These are phyloP conservation scores for Griposia aprilina DNA, from an alignment of 2,888 invertebrate species.

Conservation along the genomic window DNA sequence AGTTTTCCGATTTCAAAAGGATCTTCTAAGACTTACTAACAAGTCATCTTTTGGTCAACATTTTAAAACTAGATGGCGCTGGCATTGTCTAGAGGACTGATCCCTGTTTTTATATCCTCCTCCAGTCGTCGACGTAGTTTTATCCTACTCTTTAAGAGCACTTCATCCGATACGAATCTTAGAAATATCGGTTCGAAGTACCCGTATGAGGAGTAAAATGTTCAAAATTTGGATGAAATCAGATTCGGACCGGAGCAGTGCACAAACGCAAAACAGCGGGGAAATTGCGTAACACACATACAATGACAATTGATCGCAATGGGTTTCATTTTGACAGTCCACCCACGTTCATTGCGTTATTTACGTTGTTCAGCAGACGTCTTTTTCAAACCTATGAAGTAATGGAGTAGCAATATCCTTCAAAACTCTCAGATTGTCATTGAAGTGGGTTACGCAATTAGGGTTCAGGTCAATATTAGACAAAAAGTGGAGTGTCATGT, in stretches of 20 bases:
- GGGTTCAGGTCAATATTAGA: not conserved
- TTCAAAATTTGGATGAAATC: not conserved
- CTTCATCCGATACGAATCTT: not conserved
- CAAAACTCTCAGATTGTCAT: no score
- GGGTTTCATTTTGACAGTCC: no score
- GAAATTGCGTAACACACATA: no score
- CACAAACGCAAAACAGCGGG: no score
- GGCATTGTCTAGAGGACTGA: no score
- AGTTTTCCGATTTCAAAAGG: not conserved
- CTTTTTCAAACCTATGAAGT: no score
- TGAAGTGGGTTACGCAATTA: not conserved
- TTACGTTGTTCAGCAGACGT: no score
- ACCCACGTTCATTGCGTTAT: no score
- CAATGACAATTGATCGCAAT: no score
- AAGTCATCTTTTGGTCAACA: not conserved
- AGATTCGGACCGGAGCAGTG: not conserved
- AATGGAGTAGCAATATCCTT: no score
- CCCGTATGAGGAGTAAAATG: not conserved
- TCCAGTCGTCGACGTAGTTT: not conserved
- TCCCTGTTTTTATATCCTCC: not conserved
- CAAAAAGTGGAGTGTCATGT: not conserved
- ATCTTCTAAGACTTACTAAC: not conserved
- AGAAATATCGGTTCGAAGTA: no score
- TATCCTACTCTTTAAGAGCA: not conserved
- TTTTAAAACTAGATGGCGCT: not conserved